These are phyloP conservation scores for Antechinus flavipes DNA, from an alignment of 2,113 vertebrate genomes.

Conservation along the genomic window DNA sequence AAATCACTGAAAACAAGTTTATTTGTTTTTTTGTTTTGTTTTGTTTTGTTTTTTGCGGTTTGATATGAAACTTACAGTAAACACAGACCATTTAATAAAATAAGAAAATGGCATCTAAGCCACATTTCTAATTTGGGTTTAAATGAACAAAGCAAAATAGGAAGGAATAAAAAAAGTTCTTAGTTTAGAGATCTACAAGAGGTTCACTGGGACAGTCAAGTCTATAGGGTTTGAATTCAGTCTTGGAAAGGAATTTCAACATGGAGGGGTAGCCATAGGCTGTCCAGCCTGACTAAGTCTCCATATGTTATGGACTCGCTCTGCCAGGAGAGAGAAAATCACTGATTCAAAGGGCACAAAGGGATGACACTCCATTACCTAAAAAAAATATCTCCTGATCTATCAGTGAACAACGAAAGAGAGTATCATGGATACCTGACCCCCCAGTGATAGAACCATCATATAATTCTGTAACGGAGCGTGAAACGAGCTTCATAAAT, in stretches of 20 bases:
- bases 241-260: neutral
- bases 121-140: neutral
- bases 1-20: neutral
- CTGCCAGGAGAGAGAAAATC: neutral
- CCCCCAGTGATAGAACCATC: constrained; percentile 73
- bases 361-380: neutral
- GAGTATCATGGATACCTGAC: constrained; percentile 81
- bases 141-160: neutral
- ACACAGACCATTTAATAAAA: neutral
- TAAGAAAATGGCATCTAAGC: neutral
- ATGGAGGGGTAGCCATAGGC: no score
- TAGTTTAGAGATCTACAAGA: neutral
- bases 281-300: neutral
- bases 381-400: constrained; percentile 62
- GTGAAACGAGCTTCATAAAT: constrained; percentile 86
- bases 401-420: constrained; percentile 67
- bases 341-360: neutral
- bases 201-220: neutral
- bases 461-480: constrained; percentile 84
- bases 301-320: neutral
- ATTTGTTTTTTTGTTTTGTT: no score
- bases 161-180: neutral
- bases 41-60: neutral
- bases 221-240: neutral
- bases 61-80: neutral